Conservation (phyloP, 2,113 vertebrate species). For the Hemibagrus wyckioides region DNA sequence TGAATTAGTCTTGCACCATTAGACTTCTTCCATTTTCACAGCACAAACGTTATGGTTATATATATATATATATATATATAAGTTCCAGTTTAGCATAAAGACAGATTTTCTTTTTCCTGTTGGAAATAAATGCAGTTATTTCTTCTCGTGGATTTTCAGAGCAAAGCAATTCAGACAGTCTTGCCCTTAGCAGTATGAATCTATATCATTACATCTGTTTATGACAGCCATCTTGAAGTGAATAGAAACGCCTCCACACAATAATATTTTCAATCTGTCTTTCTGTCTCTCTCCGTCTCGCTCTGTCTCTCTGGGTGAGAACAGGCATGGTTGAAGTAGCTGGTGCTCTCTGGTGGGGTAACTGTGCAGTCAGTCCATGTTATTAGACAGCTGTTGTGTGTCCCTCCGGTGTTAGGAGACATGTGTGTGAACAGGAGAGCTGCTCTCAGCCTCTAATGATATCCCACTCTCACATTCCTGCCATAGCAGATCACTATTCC, state of each 20-base stretch:
- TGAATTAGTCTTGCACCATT: neutral
- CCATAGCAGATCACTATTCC: conserved; percentile 66
- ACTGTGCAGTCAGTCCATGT: conserved; percentile 37
- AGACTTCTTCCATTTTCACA: neutral
- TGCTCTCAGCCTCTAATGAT: conserved; percentile 66
- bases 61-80: no score
- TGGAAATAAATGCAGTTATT: neutral
- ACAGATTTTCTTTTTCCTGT: conserved; percentile 1
- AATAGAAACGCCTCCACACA: conserved; percentile 26
- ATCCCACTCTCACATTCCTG: conserved; percentile 71
- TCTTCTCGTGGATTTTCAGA: conserved; percentile 13
- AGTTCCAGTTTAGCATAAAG: neutral
- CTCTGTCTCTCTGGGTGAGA: conserved; percentile 29
- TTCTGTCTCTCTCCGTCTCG: neutral
- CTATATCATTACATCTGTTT: conserved; percentile 34
- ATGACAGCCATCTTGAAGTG: conserved; percentile 40
- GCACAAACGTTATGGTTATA: neutral
- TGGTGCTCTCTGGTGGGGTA: conserved; percentile 33
- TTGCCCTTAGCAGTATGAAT: neutral
- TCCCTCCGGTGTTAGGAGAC: conserved; percentile 49
- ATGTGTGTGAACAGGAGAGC: conserved; percentile 56
- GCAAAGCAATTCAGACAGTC: neutral
- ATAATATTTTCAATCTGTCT: conserved; percentile 39
- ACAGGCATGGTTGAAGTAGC: conserved; percentile 35
- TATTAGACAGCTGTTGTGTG: conserved; percentile 57